Conservation (phyloP, 2,888 invertebrate genomes). For the Troilus luridus region DNA sequence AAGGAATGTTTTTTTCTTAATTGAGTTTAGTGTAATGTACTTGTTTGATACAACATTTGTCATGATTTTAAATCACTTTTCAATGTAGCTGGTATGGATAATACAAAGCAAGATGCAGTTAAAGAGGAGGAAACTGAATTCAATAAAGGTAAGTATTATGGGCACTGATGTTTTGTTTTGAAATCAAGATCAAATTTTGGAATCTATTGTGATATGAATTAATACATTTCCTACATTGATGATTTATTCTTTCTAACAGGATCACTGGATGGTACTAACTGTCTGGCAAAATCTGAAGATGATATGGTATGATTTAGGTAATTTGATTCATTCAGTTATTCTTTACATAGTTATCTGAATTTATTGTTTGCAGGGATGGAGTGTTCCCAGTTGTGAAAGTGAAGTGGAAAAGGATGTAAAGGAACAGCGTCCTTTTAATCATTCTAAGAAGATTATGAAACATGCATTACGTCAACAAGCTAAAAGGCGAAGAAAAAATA, state of each 20-base stretch:
- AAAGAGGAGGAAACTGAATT: slow-evolving; percentile 40
- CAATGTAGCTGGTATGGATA: slow-evolving; percentile 63
- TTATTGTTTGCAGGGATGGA: slow-evolving; percentile 50
- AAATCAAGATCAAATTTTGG: not conserved
- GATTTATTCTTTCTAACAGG: not conserved
- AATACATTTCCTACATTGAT: not conserved
- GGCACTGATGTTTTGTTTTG: not conserved
- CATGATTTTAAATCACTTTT: slow-evolving; percentile 46
- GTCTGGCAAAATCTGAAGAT: slow-evolving; percentile 21
- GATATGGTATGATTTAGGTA: slow-evolving; percentile 47
- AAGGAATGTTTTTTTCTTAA: not conserved
- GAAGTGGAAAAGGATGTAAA: slow-evolving; percentile 55
- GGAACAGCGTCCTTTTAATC: slow-evolving; percentile 65
- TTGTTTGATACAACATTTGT: not conserved
- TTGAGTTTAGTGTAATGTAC: not conserved
- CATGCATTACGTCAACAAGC: slow-evolving; percentile 84
- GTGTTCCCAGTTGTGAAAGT: slow-evolving; percentile 48
- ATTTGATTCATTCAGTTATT: not conserved
- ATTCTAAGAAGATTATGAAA: slow-evolving; percentile 80
- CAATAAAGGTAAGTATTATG: slow-evolving; percentile 33
- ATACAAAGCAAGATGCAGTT: slow-evolving; percentile 60
- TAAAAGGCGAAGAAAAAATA: slow-evolving; percentile 85
- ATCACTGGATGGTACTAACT: not conserved
- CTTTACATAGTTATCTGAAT: not conserved
- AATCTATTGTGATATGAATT: not conserved